A percentile compares a stretch with the other conserved stretches of the same genome.
These are phyloP conservation scores for Lathamus discolor DNA, from an alignment of 2,113 vertebrate species.

Conservation along the genomic window DNA sequence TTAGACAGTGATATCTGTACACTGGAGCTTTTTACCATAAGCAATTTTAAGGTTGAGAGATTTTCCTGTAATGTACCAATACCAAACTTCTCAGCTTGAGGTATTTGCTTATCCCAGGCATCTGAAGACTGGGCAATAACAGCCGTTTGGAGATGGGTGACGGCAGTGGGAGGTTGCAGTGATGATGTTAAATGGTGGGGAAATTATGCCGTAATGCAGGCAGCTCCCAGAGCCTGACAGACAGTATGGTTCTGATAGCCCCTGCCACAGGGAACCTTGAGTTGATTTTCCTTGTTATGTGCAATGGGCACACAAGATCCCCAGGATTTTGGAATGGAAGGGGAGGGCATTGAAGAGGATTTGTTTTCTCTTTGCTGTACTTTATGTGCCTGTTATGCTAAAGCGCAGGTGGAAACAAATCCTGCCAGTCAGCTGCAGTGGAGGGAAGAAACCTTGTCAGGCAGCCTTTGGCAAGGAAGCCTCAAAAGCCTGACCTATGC, in stretches of 20 bases:
- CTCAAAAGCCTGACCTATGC: not conserved
- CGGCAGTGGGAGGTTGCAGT: not conserved
- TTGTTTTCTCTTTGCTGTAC: not conserved
- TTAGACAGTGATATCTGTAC: not conserved
- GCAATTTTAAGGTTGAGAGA: constrained; percentile 44
- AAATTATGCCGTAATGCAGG: fast-evolving
- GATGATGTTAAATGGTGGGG: not conserved
- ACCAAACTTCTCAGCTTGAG: not conserved
- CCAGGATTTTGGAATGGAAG: not conserved
- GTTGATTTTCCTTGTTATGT: not conserved
- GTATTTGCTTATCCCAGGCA: not conserved
- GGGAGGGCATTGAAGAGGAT: not conserved
- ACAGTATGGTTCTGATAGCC: not conserved
- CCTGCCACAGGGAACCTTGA: not conserved
- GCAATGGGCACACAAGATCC: not conserved
- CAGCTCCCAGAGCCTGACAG: not conserved
- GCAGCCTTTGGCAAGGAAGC: not conserved
- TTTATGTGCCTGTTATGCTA: not conserved
- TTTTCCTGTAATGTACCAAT: constrained; percentile 33
- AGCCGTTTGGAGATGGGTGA: not conserved
- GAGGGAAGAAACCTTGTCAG: not conserved
- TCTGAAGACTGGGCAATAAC: not conserved
- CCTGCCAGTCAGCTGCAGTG: fast-evolving
- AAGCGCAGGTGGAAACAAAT: not conserved
- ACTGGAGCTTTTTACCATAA: not conserved